A percentile compares a stretch with the other conserved stretches of the same genome.
Evolutionary conservation across 2,113 vertebrate species (phyloP).

Genomic region (Acrocephalus kingi): DNA sequence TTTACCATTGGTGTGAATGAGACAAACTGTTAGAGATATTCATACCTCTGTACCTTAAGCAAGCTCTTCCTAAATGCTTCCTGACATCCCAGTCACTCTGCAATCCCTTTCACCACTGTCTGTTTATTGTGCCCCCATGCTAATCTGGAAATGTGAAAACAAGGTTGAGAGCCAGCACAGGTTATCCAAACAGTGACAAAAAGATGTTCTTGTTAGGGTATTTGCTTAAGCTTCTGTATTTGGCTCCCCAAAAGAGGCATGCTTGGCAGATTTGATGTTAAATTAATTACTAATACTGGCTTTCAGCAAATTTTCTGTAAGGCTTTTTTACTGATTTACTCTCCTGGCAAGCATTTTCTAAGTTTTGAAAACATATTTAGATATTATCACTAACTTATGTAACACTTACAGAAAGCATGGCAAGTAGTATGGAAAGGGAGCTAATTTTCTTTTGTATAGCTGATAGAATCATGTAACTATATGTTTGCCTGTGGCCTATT

Average conservation of each 20-base stretch:
- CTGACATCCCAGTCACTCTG: background rate
- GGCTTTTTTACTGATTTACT: constrained; percentile 14
- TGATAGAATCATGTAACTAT: constrained; percentile 42
- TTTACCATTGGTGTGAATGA: background rate
- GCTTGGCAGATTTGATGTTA: background rate
- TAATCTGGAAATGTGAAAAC: background rate
- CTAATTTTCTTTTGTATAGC: constrained; percentile 44
- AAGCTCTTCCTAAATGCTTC: background rate
- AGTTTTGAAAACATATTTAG: constrained; percentile 9
- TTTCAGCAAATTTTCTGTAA: constrained; percentile 31
- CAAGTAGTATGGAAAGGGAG: constrained; percentile 24
- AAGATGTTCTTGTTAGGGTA: background rate
- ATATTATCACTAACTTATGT: constrained; percentile 46
- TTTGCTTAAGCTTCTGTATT: background rate
- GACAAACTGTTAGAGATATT: background rate
- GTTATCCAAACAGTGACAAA: background rate
- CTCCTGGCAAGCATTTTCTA: background rate
- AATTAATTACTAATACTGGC: background rate
- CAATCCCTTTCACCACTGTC: background rate
- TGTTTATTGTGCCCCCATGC: background rate
- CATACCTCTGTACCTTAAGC: background rate
- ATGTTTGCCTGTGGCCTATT: constrained; percentile 38
- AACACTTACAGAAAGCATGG: constrained; percentile 8
- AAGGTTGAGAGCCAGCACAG: background rate
- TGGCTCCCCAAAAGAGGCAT: background rate